A percentile compares a stretch with the other conserved stretches of the same genome.
These are phyloP conservation scores for Anthopleura xanthogrammica DNA, from an alignment of 92 coral and sea anemone species.

Conservation along the genomic window DNA sequence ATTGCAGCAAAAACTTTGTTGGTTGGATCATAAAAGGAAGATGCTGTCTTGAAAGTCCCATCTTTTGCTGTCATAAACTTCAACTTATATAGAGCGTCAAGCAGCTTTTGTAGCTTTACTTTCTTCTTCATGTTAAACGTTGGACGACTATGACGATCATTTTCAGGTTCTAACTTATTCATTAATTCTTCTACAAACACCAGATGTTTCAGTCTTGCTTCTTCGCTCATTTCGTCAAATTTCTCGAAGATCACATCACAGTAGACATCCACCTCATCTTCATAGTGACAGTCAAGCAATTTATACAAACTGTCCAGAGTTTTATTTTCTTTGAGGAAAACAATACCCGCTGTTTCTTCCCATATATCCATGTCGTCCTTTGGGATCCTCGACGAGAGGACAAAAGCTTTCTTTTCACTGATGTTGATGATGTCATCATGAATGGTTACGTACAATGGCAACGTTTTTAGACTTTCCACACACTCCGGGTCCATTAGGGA, in stretches of 20 bases:
- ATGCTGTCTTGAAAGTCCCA: conserved; percentile 46
- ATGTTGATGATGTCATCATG: conserved; percentile 32
- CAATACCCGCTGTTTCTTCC: conserved; percentile 13
- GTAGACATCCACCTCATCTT: conserved; percentile 49
- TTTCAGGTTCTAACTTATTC: neutral
- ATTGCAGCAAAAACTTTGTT: conserved; percentile 49
- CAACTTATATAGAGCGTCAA: conserved; percentile 8
- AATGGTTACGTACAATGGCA: conserved; percentile 51
- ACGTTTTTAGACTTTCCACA: conserved; percentile 12
- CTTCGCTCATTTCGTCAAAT: conserved; percentile 22
- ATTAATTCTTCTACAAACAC: conserved; percentile 23
- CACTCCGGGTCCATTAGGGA: neutral
- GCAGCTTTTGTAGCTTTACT: conserved; percentile 1
- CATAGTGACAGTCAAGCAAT: conserved; percentile 36
- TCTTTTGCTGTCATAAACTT: conserved; percentile 33
- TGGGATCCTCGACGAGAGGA: conserved; percentile 34
- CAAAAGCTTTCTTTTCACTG: conserved; percentile 3
- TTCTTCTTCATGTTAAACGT: neutral
- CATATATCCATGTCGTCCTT: conserved; percentile 36
- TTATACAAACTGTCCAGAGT: conserved; percentile 27
- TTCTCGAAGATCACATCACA: conserved; percentile 49
- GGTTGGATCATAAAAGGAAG: conserved; percentile 47
- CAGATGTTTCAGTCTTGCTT: conserved; percentile 44
- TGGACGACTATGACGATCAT: too few relatives aligned
- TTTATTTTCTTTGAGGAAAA: conserved; percentile 28